Base-by-base conservation (phyloP, 2,113 vertebrate species). In the Corythornis vintsioides region DNA sequence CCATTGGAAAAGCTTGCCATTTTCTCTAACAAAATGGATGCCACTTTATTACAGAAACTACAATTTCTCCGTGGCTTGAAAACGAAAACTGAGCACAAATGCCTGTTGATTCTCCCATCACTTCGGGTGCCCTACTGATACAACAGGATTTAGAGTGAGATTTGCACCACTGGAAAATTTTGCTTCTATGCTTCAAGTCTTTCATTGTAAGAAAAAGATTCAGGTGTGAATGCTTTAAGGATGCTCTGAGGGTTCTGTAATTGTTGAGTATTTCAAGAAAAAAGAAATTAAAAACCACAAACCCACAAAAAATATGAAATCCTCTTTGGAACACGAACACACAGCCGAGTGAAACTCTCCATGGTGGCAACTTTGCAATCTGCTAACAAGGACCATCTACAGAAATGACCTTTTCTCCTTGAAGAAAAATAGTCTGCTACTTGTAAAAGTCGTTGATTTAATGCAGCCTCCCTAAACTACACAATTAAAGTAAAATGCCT, bases 21-120 rank as follows among this genome's bases (percentile, higher is more conserved):
- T 86, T 78, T 75, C 56, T 65, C 42, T 74, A 86, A 71, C 82
- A 93, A 74, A 96, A 79, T 83, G 73, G 84, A 87, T 76, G 57
- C 35, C 9, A 3, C 53, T 77, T 73, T 22, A 64, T 77, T 77
- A 94, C 28, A 82, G 24, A 92, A 88, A 93, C 53, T 66, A 61
- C 10, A 43, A 22, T 47, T 92, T 78, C 52, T 86, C 71, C 65
- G 43, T 52, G 15, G 26, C 56, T 80, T 74, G 38, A 78, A 87
- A 53, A 79, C 38, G 31, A 66, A 90, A 86, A 83, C 56, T n/a
- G 55, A 77, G 26, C n/a, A 92, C 42, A 85, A 90, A 53, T 33
- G 55, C 22, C 56, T 66, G 48, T 73, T 87, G 73, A 92, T 52
- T 88, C 71, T 61, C 57, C 20, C 25, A 70, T 28, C 13, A 15